phyloP scores from a whole-genome alignment of 2,113 vertebrate species.

The Rhodinocichla rosea region DNA sequence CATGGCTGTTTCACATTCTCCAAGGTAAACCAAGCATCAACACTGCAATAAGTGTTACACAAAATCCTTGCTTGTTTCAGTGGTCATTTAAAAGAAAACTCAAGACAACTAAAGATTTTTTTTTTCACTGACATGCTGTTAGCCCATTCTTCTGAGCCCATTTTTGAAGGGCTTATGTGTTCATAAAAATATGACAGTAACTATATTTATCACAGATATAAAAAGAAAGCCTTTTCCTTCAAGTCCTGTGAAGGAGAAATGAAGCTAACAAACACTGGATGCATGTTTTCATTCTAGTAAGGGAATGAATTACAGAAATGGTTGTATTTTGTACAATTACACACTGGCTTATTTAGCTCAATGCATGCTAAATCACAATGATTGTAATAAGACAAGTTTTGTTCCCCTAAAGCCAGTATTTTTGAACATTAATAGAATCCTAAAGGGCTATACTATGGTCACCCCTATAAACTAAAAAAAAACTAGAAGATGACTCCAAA shows the following conservation, averaged over 20 bases:
- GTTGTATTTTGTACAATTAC: background rate
- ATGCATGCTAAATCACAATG: background rate
- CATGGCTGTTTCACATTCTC: background rate
- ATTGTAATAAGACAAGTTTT: background rate
- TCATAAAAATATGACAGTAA: background rate
- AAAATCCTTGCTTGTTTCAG: background rate
- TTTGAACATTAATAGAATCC: background rate
- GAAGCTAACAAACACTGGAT: background rate
- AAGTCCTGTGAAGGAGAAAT: background rate
- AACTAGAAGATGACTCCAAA: background rate
- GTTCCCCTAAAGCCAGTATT: background rate
- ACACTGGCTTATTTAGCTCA: background rate
- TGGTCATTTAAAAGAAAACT: background rate
- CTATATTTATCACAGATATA: slow-evolving; percentile 42
- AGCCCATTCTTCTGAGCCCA: background rate
- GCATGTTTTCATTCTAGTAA: background rate
- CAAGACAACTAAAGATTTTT: background rate
- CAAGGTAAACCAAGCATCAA: background rate
- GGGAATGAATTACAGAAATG: background rate
- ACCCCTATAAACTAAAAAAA: background rate
- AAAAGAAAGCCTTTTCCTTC: slow-evolving; percentile 4
- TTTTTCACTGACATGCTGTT: background rate
- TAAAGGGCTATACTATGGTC: background rate
- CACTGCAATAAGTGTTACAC: background rate
- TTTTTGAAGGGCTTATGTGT: background rate